Evolutionary conservation across 1,140 invertebrate species (phyloP).

Genomic region (Aphidius gifuensis): DNA sequence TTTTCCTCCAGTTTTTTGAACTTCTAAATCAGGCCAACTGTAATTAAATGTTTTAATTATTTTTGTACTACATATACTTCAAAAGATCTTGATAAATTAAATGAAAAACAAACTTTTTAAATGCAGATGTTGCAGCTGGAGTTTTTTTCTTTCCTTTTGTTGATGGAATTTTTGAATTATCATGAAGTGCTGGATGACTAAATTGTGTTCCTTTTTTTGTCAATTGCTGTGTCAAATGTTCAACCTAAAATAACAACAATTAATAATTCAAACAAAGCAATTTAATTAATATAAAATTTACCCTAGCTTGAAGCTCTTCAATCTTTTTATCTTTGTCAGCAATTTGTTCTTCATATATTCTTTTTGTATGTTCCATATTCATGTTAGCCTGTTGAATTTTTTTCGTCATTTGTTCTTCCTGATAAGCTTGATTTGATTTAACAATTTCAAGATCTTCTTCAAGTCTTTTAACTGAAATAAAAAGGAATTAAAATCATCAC

Average conservation of each 20-base stretch:
- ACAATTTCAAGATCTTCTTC: slow-evolving; percentile 27
- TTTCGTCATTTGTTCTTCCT: slow-evolving; percentile 18
- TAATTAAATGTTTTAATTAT: background rate
- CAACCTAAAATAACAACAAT: background rate
- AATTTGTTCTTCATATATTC: slow-evolving; percentile 22
- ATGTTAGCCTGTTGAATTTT: background rate
- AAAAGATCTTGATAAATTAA: background rate
- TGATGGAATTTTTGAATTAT: background rate
- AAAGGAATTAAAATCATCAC: background rate
- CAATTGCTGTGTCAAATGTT: slow-evolving; percentile 5
- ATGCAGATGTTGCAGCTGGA: slow-evolving; percentile 3
- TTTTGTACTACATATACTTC: background rate
- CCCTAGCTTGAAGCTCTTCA: background rate
- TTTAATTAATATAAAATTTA: slow-evolving; percentile 2
- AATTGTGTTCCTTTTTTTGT: background rate
- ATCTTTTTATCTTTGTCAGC: background rate
- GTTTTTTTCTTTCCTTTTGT: background rate
- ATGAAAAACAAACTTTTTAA: background rate
- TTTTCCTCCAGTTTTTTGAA: background rate
- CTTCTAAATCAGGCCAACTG: slow-evolving; percentile 23
- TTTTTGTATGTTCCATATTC: slow-evolving; percentile 19
- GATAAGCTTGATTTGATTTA: slow-evolving; percentile 11
- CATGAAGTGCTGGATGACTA: slow-evolving; percentile 15
- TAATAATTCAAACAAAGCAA: background rate
- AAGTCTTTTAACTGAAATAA: slow-evolving; percentile 26